Evolutionary conservation across 2,797 vertebrate species (phyloP), one percentile per base, ranked within the genome.

Genomic region (Siniperca undulata): DNA sequence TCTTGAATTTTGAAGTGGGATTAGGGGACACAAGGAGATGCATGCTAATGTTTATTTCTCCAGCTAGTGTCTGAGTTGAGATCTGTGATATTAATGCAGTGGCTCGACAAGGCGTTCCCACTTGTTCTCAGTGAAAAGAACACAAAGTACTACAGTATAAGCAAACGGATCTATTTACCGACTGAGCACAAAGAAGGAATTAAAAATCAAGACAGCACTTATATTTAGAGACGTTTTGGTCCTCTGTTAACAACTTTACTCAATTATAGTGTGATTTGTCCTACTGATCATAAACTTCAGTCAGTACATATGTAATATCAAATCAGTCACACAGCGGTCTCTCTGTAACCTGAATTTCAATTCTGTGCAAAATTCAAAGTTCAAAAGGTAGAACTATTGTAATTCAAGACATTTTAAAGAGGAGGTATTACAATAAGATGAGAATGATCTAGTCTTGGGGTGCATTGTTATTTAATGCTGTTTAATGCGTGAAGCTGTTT

Each of bases 1-100:
- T 46, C 68, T 24, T 70, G 77, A 80, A 88, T 87, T 91, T 74
- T 90, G 86, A 88, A 73, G 53, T 80, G 87, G 87, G 84, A 88
- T 90, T 83, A 85, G 22, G 88, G 86, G 86, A 89, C 73, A 74
- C 34, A 4, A 80, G 74, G 73, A 77, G 83, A 70, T 38, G 89
- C 85, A 86, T 84, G 83, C 83, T 88, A 87, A 88, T 88, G 81
- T 83, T 85, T 84, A 55, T 70, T 89, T 81, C 62, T 89, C 7
- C 78, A 70, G 65, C 69, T 78, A 68, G 86, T 65, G 75, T 71
- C 46, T 30, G 38, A 78, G 56, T 52, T 80, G 36, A 72, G 75
- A 79, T 86, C 34, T 78, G 74, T 69, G 82, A 75, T 70, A 78
- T 81, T 53, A 80, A 85, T 66, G 77, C 66, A 68, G 70, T 27